phyloP scores from a whole-genome alignment of 2,113 vertebrate species.

The Camelus bactrianus region DNA sequence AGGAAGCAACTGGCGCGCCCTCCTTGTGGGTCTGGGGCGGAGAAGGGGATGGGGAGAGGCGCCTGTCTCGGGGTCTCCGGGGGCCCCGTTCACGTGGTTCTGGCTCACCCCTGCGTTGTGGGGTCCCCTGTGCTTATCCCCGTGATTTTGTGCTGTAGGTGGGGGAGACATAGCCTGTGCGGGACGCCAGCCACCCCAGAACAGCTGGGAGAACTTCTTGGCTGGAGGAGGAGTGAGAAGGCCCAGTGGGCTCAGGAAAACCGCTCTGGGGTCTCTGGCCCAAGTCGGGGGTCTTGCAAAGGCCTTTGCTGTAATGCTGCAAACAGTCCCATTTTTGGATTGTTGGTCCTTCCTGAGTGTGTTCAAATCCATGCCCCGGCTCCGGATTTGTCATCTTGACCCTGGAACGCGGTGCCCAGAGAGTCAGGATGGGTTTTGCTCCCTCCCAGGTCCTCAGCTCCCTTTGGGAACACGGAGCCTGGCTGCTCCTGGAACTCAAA shows the following conservation, averaged over 20 bases:
- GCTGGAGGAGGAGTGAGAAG: no score
- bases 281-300: not conserved
- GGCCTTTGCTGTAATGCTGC: rapidly evolving
- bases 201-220: rapidly evolving
- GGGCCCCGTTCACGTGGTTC: rapidly evolving
- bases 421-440: not conserved
- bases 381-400: not conserved
- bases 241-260: rapidly evolving
- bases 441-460: not conserved
- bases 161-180: rapidly evolving
- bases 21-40: not conserved
- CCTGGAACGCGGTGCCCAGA: rapidly evolving
- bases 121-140: not conserved
- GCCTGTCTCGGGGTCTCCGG: rapidly evolving
- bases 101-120: rapidly evolving
- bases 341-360: rapidly evolving
- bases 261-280: no score
- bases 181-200: rapidly evolving
- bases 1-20: rapidly evolving
- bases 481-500: rapidly evolving
- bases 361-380: not conserved
- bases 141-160: rapidly evolving
- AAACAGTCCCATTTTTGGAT: rapidly evolving
- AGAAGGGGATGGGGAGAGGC: rapidly evolving
- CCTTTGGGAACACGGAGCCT: rapidly evolving